Evolutionary conservation across 2,797 vertebrate genomes (phyloP), one percentile per base, ranked within the genome.

Genomic region (Rhinophrynus dorsalis): DNA sequence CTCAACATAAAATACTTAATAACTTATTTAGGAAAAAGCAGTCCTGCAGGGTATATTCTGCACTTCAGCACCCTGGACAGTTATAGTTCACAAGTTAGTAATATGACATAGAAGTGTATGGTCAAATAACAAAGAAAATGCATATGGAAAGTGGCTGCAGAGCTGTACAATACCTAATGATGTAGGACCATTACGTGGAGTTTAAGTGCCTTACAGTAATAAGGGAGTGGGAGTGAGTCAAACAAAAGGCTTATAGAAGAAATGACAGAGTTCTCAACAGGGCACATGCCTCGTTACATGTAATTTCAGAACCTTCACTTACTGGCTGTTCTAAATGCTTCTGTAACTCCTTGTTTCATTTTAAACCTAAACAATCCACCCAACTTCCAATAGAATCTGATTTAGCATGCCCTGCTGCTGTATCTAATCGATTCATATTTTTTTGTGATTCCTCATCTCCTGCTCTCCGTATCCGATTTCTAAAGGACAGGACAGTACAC

Each of bases 31-130:
- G 13, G 13, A 38, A 13, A 1, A 13, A 38, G 37, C 9, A 38
- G 15, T 2, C 11, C 13, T 38, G 37, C 15, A 38, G 37, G 4
- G 29, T 30, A 30, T 4, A 38, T 10, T 50, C 26, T 55, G 5
- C 8, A 1, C 30, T 58, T 58, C 55, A 58, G 55, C 35, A 58
- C 35, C 21, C 23, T 37, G 35, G 55, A 58, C 55, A 58, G 55
- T 27, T 21, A 20, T 11, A 56, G 11, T 37, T 8, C 1, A 4
- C 13, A 13, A 37, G 20, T 48, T 21, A 45, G 42, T 6, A 45
- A 45, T 21, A 8, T 20, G 15, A 45, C 18, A 18, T 6, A 37
- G 8, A 21, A 10, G 5, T 21, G 18, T 32, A 20, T 32, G 17
- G 51, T 29, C 27, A 55, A 32, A 33, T 20, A 32, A 15, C 17